These are phyloP conservation scores for Cirrhinus mrigala DNA, from an alignment of 2,797 vertebrate species.

Conservation along the genomic window DNA sequence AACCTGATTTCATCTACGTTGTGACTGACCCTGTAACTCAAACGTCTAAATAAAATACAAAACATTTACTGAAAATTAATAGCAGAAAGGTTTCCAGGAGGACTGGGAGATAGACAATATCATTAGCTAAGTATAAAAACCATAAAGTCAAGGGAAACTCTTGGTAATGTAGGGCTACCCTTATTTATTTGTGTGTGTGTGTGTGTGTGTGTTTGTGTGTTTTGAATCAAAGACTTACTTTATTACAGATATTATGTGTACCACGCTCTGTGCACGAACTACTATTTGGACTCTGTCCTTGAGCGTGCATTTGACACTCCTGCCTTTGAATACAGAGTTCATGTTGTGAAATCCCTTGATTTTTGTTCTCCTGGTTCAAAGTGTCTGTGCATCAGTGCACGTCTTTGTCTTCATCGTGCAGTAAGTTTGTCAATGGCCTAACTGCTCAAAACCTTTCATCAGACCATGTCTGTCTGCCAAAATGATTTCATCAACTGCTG, in stretches of 20 bases:
- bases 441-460: constrained; percentile 33
- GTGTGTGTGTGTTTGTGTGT: not conserved
- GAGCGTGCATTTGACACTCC: constrained; percentile 57
- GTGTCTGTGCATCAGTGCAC: constrained; percentile 52
- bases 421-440: constrained; percentile 13
- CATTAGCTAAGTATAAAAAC: not conserved
- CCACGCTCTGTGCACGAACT: constrained; percentile 10
- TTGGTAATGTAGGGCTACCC: not conserved
- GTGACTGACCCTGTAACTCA: not conserved
- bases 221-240: not conserved
- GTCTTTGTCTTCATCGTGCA: constrained; percentile 29
- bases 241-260: not conserved
- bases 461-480: constrained; percentile 22
- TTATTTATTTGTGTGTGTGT: not conserved
- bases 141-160: not conserved
- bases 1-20: not conserved
- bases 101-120: not conserved
- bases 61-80: not conserved
- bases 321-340: constrained; percentile 70
- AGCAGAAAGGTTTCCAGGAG: not conserved
- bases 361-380: constrained; percentile 33
- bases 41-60: not conserved
- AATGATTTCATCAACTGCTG: constrained; percentile 16
- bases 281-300: constrained; percentile 66
- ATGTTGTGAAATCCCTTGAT: constrained; percentile 70